These are phyloP conservation scores for Azemiops feae DNA, from an alignment of 2,113 vertebrate genomes.

Conservation along the genomic window DNA sequence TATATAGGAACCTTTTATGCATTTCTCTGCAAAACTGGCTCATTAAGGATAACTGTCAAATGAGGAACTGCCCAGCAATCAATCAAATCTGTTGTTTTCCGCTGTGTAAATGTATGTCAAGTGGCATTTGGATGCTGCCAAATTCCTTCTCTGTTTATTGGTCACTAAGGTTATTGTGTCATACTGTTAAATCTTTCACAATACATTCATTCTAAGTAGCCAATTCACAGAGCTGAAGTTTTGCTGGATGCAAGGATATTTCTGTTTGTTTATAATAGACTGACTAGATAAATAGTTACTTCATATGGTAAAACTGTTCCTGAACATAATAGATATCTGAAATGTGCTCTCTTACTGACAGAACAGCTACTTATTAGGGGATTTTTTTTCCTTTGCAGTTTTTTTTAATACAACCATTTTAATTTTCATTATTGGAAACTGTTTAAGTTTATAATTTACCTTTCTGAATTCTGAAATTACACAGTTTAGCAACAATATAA, in stretches of 20 bases:
- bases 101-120: slow-evolving; percentile 14
- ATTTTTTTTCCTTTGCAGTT: neutral
- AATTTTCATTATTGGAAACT: neutral
- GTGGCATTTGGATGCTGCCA: slow-evolving; percentile 26
- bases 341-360: neutral
- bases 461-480: neutral
- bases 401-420: neutral
- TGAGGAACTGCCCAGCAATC: slow-evolving; percentile 17
- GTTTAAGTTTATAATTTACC: neutral
- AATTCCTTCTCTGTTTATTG: slow-evolving; percentile 26
- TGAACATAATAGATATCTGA: neutral
- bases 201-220: slow-evolving; percentile 3
- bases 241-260: slow-evolving; percentile 18
- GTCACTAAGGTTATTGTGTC: slow-evolving; percentile 18
- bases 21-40: slow-evolving; percentile 4
- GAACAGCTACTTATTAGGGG: neutral
- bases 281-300: neutral
- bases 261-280: slow-evolving; percentile 16
- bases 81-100: slow-evolving; percentile 26
- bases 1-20: neutral
- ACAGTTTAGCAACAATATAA: neutral
- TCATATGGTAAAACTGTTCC: neutral
- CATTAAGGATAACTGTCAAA: neutral
- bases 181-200: slow-evolving; percentile 9
- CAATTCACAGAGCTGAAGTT: neutral